phyloP scores from a whole-genome alignment of 2,113 vertebrate genomes.

The Charina bottae region DNA sequence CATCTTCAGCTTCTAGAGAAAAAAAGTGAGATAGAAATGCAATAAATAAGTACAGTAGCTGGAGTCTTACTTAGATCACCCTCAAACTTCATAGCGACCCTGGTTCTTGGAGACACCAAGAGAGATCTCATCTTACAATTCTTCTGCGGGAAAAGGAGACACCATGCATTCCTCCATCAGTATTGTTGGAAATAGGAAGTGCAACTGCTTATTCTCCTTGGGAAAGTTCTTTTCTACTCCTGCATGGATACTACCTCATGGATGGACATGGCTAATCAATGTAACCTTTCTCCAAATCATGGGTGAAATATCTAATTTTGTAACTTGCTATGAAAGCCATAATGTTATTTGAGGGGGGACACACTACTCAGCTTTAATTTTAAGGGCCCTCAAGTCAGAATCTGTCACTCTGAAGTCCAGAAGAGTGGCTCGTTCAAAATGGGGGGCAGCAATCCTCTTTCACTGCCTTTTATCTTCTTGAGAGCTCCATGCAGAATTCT shows the following conservation, averaged over 20 bases:
- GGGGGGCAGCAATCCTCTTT: not conserved
- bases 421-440: not conserved
- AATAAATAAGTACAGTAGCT: too few species aligned
- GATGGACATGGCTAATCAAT: not conserved
- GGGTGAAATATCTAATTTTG: not conserved
- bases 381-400: not conserved
- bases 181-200: too few species aligned
- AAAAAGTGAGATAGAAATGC: too few species aligned
- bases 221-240: not conserved
- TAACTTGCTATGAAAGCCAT: not conserved
- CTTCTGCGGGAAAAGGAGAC: not conserved
- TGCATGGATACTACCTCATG: not conserved
- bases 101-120: not conserved
- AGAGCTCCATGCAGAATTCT: not conserved
- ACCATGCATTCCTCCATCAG: too few species aligned
- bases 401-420: not conserved
- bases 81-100: too few species aligned
- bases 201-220: too few species aligned
- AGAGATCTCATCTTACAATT: not conserved
- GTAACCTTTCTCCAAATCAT: not conserved
- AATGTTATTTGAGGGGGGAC: not conserved
- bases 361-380: too few species aligned
- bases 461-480: not conserved
- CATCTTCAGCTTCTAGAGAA: too few species aligned
- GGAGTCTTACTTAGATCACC: too few species aligned